Evolutionary conservation across 1,140 invertebrate species (phyloP).

Genomic region (Pseudomyrmex pallidus): DNA sequence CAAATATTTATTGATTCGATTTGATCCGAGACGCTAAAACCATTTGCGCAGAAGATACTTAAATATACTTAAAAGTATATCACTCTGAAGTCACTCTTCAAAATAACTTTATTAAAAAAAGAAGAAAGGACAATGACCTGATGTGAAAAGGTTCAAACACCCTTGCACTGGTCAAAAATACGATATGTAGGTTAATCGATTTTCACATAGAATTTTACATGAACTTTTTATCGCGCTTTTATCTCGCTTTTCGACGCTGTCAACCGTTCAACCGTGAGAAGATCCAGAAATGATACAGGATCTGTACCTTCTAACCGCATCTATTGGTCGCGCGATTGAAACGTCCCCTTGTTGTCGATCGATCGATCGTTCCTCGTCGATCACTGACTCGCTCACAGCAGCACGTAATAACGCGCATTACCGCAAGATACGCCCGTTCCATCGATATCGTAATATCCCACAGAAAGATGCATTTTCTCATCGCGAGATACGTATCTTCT

Average conservation of each 20-base stretch:
- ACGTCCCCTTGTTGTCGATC: slow-evolving; percentile 72
- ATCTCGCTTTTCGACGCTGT: slow-evolving; percentile 32
- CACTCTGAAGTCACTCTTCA: background rate
- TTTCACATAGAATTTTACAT: background rate
- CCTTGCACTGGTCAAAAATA: background rate
- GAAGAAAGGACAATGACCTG: background rate
- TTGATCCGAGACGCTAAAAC: background rate
- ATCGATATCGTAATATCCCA: slow-evolving; percentile 74
- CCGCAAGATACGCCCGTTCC: slow-evolving; percentile 69
- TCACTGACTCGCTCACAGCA: slow-evolving; percentile 65
- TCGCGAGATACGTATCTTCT: slow-evolving; percentile 44
- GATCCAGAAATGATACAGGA: slow-evolving; percentile 16
- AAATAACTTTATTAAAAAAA: background rate
- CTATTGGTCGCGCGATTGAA: slow-evolving; percentile 72
- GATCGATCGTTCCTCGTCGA: slow-evolving; percentile 56
- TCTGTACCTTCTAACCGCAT: slow-evolving; percentile 44
- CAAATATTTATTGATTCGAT: background rate
- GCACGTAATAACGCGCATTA: slow-evolving; percentile 77
- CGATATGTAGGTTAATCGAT: slow-evolving; percentile 13
- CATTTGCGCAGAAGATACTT: too few species aligned
- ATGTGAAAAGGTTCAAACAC: background rate
- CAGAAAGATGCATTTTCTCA: slow-evolving; percentile 66
- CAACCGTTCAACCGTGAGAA: slow-evolving; percentile 13
- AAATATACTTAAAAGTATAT: background rate
- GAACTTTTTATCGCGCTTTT: background rate